Evolutionary conservation across 2,113 vertebrate species (phyloP).

Genomic region (Corvus cornix): DNA sequence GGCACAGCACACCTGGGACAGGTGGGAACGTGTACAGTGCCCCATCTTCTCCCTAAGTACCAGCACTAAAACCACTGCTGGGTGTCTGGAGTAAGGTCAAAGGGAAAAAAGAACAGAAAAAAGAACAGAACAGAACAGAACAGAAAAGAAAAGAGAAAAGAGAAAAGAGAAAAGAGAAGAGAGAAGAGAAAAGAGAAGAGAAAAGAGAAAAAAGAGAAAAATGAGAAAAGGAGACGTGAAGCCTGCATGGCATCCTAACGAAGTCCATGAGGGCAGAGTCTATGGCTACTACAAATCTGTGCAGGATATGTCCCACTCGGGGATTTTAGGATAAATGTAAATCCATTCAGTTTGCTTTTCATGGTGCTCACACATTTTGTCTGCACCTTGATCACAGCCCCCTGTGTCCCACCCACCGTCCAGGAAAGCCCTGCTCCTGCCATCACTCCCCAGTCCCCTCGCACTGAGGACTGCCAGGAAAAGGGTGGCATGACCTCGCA

Average conservation of each 20-base stretch:
- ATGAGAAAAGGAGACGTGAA: neutral
- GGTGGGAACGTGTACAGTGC: neutral
- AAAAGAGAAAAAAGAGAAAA: too few species aligned
- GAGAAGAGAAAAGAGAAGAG: too few species aligned
- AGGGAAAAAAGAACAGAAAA: neutral
- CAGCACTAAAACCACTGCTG: neutral
- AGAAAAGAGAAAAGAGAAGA: neutral
- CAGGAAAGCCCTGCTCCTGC: neutral
- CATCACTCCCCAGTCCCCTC: neutral
- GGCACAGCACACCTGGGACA: fast-evolving
- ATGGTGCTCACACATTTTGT: neutral
- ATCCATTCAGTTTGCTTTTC: neutral
- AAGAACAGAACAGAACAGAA: too few species aligned
- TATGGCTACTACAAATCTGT: neutral
- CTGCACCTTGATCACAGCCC: fast-evolving
- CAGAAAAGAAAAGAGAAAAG: neutral
- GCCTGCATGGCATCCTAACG: neutral
- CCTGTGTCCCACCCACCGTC: fast-evolving
- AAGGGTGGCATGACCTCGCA: neutral
- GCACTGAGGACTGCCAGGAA: neutral
- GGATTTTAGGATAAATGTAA: neutral
- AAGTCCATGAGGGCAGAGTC: neutral
- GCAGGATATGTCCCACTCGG: neutral
- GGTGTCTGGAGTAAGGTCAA: neutral
- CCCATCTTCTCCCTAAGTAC: neutral